phyloP scores from a whole-genome alignment of 2,797 vertebrate species.

The Brachymystax lenok region DNA sequence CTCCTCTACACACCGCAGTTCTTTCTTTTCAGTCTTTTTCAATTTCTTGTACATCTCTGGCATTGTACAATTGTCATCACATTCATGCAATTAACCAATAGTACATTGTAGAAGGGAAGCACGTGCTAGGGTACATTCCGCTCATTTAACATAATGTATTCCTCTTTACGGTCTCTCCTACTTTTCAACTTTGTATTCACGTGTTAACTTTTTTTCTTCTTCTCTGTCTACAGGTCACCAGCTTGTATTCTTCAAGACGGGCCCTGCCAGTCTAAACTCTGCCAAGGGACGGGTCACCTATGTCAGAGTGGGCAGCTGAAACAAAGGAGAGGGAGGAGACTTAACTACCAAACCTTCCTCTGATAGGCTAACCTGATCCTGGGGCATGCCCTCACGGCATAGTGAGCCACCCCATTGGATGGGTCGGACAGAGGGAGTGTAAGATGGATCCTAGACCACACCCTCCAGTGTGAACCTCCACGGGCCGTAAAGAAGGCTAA shows the following conservation, averaged over 20 bases:
- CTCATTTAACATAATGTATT: neutral
- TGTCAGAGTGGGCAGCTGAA: conserved; percentile 75
- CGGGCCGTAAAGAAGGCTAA: conserved; percentile 37
- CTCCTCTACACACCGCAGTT: conserved; percentile 1
- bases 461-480: neutral
- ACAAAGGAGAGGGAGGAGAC: conserved; percentile 20
- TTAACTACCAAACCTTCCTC: conserved; percentile 13
- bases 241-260: conserved; percentile 86
- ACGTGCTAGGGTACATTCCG: too few relatives aligned
- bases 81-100: too few relatives aligned
- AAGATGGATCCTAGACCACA: neutral
- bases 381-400: conserved; percentile 36
- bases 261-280: conserved; percentile 71
- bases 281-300: conserved; percentile 78
- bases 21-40: neutral
- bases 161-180: neutral
- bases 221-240: conserved; percentile 75
- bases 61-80: too few relatives aligned
- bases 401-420: conserved; percentile 10
- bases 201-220: neutral
- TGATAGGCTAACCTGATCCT: conserved; percentile 17
- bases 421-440: neutral
- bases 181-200: conserved; percentile 9
- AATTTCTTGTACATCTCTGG: neutral
- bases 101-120: too few relatives aligned